These are phyloP conservation scores for Denticeps clupeoides DNA, from an alignment of 2,797 vertebrate species.

Conservation along the genomic window DNA sequence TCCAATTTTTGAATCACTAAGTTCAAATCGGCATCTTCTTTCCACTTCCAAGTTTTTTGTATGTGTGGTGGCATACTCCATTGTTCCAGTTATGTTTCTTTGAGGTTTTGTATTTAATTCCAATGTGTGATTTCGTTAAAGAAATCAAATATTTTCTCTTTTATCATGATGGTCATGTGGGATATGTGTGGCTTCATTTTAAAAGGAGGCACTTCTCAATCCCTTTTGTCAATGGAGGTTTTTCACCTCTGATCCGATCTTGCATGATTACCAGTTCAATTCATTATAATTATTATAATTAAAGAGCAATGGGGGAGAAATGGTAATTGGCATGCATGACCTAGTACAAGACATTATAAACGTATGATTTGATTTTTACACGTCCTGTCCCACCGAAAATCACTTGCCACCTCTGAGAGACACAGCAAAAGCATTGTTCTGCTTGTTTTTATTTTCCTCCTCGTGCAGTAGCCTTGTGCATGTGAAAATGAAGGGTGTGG, in stretches of 20 bases:
- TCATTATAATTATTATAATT: conserved; percentile 62
- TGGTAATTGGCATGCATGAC: conserved; percentile 35
- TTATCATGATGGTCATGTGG: background rate
- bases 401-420: conserved; percentile 10
- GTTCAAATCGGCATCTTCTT: conserved; percentile 27
- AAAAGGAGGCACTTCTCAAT: conserved; percentile 26
- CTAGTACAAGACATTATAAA: too few relatives aligned
- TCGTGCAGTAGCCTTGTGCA: conserved; percentile 33
- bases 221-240: conserved; percentile 35
- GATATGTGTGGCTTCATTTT: conserved; percentile 23
- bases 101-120: conserved; percentile 4
- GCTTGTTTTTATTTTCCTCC: conserved; percentile 23
- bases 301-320: conserved; percentile 40
- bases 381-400: conserved; percentile 14
- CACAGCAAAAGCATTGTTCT: conserved; percentile 10
- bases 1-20: conserved; percentile 43
- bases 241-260: conserved; percentile 45
- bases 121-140: conserved; percentile 2
- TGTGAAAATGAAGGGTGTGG: conserved; percentile 18
- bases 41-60: conserved; percentile 20
- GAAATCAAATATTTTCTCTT: background rate
- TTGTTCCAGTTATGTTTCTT: conserved; percentile 34
- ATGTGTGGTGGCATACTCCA: conserved; percentile 45
- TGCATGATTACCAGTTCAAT: conserved; percentile 42
- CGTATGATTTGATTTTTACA: conserved; percentile 18